phyloP scores from a whole-genome alignment of 2,888 invertebrate species.

The Drosophila testacea region DNA sequence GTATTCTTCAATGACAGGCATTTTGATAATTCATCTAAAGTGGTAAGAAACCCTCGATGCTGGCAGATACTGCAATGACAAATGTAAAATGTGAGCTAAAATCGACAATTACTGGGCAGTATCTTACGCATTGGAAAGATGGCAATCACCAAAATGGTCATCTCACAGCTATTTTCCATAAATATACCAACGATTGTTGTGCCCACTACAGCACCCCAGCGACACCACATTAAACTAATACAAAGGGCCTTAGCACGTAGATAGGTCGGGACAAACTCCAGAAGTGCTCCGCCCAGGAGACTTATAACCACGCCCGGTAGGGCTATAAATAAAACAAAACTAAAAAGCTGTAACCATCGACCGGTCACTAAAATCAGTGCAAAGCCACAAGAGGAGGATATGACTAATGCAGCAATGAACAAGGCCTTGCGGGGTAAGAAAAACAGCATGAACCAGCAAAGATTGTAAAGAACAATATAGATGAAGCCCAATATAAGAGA shows the following conservation, averaged over 20 bases:
- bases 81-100: neutral
- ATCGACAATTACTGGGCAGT: neutral
- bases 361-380: conserved; percentile 38
- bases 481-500: conserved; percentile 55
- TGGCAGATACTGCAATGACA: conserved; percentile 29
- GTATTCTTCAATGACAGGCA: neutral
- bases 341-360: conserved; percentile 30
- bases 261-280: conserved; percentile 64
- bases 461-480: conserved; percentile 51
- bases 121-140: conserved; percentile 56
- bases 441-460: conserved; percentile 51
- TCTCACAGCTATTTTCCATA: conserved; percentile 50
- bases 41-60: conserved; percentile 41
- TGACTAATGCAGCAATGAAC: conserved; percentile 48
- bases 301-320: conserved; percentile 57
- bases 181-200: conserved; percentile 45
- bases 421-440: conserved; percentile 49
- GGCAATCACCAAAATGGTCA: conserved; percentile 47
- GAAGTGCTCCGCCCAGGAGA: conserved; percentile 59
- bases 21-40: neutral
- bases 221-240: conserved; percentile 63
- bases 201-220: conserved; percentile 62
- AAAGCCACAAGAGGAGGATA: conserved; percentile 49
- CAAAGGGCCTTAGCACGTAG: conserved; percentile 66
- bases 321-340: conserved; percentile 51